Percentiles rank a stretch among this genome's conserved stretches.
phyloP scores from a whole-genome alignment of 2,888 invertebrate species.

The Abrostola tripartita region DNA sequence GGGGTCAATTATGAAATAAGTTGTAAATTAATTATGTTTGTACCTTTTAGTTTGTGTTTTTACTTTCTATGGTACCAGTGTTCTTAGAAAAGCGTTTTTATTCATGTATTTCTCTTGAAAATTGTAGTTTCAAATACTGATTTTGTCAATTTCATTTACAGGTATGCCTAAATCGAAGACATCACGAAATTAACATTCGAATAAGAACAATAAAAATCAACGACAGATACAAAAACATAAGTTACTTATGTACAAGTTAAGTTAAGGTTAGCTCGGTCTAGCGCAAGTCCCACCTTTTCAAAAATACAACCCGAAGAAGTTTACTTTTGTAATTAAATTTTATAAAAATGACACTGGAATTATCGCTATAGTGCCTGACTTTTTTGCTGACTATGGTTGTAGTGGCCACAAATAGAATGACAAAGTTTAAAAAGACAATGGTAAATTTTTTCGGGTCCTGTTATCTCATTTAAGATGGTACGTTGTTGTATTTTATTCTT shows the following conservation, averaged over 20 bases:
- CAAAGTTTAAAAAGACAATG: constrained; percentile 9
- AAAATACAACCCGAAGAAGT: constrained; percentile 43
- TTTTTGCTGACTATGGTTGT: constrained; percentile 7
- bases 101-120: constrained; percentile 13
- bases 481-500: constrained; percentile 52
- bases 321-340: constrained; percentile 24
- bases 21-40: constrained; percentile 52
- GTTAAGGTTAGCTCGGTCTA: constrained; percentile 69
- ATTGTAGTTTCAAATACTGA: constrained; percentile 28
- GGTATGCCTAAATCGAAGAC: constrained; percentile 81
- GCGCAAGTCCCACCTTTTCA: constrained; percentile 74
- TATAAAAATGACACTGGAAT: constrained; percentile 12
- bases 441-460: constrained; percentile 41
- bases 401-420: background rate
- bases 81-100: constrained; percentile 43
- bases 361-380: constrained; percentile 1
- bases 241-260: constrained; percentile 76
- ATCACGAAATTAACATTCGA: constrained; percentile 64
- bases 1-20: constrained; percentile 18
- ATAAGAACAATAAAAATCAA: constrained; percentile 73
- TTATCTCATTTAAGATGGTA: constrained; percentile 43
- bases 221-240: constrained; percentile 71
- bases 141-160: constrained; percentile 63
- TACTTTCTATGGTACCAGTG: constrained; percentile 75
- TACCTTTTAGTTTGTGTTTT: constrained; percentile 47